Base-by-base conservation (phyloP, 2,888 invertebrate species). In the Clunio marinus region DNA sequence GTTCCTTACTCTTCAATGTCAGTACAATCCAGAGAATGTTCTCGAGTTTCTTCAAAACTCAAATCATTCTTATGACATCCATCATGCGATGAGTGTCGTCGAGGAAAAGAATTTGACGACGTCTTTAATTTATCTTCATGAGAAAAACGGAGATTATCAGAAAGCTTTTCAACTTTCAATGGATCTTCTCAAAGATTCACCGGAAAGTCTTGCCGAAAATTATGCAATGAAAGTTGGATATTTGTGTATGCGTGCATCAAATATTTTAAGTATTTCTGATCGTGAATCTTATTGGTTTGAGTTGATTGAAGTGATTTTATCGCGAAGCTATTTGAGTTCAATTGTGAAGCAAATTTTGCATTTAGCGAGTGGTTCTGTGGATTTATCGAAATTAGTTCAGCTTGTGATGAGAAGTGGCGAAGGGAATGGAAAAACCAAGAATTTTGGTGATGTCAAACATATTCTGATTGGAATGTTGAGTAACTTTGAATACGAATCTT, bases 401-500 rank as follows among this genome's bases (percentile, higher is more conserved):
- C 77, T 85, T 51, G 83, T 86, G 59, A 80, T 83, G 73, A 10
- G 25, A 13, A 15, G 15, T n/a, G 81, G 80, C 75, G 82, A 74
- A 41, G 80, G 74, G 73, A 80, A 73, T 74, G 55, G 35, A n/a
- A 15, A 75, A 75, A 1, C 82, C 69, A 82, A 82, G 24, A 84
- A 81, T 70, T 85, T 86, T 74, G 86, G 86, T 22, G 86, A 86
- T 74, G 82, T 86, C 70, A 83, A 83, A 72, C 81, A 81, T 71
- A 77, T 86, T 45, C 74, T 85, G 37, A 79, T 83, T 77, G 86
- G 86, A 66, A 89, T 92, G 82, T 78, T 91, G 70, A 85, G 86
- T 17, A 89, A 90, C 73, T 90, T 89, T 70, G 83, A 84, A 35
- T 88, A 89, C 74, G 89, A 92, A 75, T 85, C 87, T 74, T 83